Evolutionary conservation across 2,113 vertebrate species (phyloP), one percentile per base, ranked within the genome.

Genomic region (Sterna hirundo): DNA sequence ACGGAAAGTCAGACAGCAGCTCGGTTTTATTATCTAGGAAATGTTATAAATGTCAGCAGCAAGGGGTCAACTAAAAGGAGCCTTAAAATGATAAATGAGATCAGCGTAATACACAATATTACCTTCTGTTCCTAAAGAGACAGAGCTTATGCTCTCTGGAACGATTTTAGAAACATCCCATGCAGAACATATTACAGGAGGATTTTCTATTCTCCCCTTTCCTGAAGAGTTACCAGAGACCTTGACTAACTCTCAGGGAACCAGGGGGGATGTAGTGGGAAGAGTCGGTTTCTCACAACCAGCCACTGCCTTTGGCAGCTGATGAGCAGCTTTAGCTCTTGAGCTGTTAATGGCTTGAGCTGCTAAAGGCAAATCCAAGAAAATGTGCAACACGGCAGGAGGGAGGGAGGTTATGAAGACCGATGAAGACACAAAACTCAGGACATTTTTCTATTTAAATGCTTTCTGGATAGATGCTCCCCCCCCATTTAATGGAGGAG

Each of bases 31-130:
- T 71, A 60, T 44, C 65, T 65, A 57, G 57, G 74, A 91, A 91
- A 82, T 4, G 2, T 47, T 60, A 93, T 81, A 82, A 75, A 74
- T 57, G 61, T 58, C 69, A 96, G 60, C 42, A 93, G 47, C 4
- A 2, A 68, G n/a, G 18, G 22, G 36, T 76, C 38, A 89, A 22
- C 36, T 66, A 88, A 83, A 83, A 10, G 54, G 7, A 58, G 54
- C 26, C 76, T 74, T 52, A 77, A 90, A 88, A 80, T 44, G n/a
- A 85, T 52, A 74, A 86, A 86, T 27, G 29, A 81, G 58, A 87
- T 75, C 68, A 88, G n/a, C 2, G 2, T 38, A 96, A 78, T 42
- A 75, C 44, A 75, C 30, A 51, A 17, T 7, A 80, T 64, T 70
- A 83, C 38, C 42, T 60, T 69, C 72, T 77, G 22, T 55, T 83